Evolutionary conservation across 2,888 invertebrate species (phyloP), one percentile per base, ranked within the genome.

Genomic region (Stegophylla sp.): DNA sequence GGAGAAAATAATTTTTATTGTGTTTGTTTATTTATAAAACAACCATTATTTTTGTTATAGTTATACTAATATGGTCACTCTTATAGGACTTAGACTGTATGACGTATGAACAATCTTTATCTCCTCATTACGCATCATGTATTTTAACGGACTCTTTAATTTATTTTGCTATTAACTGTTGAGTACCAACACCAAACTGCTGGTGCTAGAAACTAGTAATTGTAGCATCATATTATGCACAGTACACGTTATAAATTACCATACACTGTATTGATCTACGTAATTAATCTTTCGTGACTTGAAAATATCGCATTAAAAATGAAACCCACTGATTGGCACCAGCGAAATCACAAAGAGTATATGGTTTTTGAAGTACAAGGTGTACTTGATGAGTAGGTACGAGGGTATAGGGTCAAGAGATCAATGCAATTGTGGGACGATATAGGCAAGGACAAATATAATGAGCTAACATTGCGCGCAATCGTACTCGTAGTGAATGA

Each of bases 401-500:
- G 34, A 45, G 34, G 15, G 45, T 69, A 51, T n/a, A 61, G 48
- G 77, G 77, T 69, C 69, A 20, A 79, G 9, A 79, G 77, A 71
- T 79, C 77, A 79, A 69, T 79, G 56, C 9, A 61, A 69, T 71
- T 48, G 48, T 61, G 77, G 17, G 59, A 61, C 48, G 51, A 41
- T 23, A 23, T 5, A 15, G 48, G 48, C 77, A 79, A 79, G 77
- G 77, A 69, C 69, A 20, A 79, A 79, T 79, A 61, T 77, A 67
- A 77, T 77, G 67, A 77, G 51, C 63, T 45, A 1, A 34, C 41
- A 41, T 43, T 17, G 10, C 26, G 34, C n/a, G 20, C 28, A 10
- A 20, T 17, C 15, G 20, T n/a, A 10, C 13, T 17, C 15, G 23
- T 17, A 9, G 23, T 10, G 23, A 56, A 56, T 15, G 23, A 26